Base-by-base conservation (phyloP, 2,113 vertebrate species). In the Diglossa brunneiventris region DNA sequence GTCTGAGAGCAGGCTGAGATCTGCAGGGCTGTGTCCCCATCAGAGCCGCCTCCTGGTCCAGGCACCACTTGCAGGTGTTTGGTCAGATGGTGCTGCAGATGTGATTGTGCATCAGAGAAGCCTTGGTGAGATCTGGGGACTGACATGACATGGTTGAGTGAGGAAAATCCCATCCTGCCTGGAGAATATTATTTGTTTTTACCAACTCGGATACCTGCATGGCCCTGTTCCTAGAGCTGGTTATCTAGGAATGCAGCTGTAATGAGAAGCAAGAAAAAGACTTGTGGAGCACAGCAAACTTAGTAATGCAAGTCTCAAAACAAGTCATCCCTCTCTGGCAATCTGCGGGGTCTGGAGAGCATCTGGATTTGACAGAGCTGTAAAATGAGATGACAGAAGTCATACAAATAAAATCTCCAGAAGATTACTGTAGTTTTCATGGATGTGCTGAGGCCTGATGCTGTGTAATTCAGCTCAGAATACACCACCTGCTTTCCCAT, bases 101-200 rank as follows among this genome's bases (percentile, higher is more conserved):
- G 2, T 0, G 0, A 4, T 4, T 37, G 69, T 24, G 24, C 1
- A 0, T 59, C 24, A 47, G 46, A 62, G 55, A 50, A 58, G 10
- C 12, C 5, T 10, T 9, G 13, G 2, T 28, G 59, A 47, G 33
- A 41, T 67, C 59, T 70, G 61, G 33, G 7, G 27, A 12, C 59
- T 64, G 77, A 41, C 7, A 1, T 5, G 47, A n/a, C 6, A 3
- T 3, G 9, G 12, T 0, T 26, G 53, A 79, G 39, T 2, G 16
- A 79, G 63, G 35, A 35, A 49, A 69, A 76, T 35, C 23, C 30
- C 24, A 4, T 61, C 53, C 80, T 68, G 55, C 26, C 13, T 39
- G 18, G 64, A 55, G 62, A 59, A 24, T 4, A 61, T 17, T 2
- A 30, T 11, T 89, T 8, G 10, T 72, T 84, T 85, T 67, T 50